phyloP scores from a whole-genome alignment of 2,888 invertebrate species.

The Coenonympha glycerion region DNA sequence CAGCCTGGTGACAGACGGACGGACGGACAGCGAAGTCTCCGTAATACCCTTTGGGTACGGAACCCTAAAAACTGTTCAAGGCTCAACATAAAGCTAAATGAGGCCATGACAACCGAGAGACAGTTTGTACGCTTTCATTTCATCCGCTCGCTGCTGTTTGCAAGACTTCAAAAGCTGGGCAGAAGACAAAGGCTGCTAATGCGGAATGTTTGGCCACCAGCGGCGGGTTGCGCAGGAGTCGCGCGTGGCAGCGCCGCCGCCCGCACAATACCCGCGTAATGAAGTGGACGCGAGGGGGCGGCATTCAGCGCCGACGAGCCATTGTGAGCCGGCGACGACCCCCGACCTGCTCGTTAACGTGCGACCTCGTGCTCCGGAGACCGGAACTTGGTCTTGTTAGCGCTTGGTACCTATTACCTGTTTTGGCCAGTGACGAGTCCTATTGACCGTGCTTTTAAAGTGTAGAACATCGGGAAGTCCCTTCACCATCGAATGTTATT shows the following conservation, averaged over 20 bases:
- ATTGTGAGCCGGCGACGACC: conserved; percentile 60
- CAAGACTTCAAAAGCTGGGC: too few species aligned
- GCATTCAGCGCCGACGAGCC: conserved; percentile 70
- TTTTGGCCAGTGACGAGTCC: conserved; percentile 2
- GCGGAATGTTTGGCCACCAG: conserved; percentile 43
- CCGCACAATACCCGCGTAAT: conserved; percentile 73
- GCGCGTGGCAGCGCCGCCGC: conserved; percentile 39
- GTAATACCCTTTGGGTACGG: too few species aligned
- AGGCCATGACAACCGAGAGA: too few species aligned
- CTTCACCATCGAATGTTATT: too few species aligned
- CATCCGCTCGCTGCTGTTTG: not conserved
- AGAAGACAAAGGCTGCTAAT: conserved; percentile 18
- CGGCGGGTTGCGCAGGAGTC: conserved; percentile 56
- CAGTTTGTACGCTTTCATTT: not conserved
- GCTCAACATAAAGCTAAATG: too few species aligned
- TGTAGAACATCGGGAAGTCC: too few species aligned
- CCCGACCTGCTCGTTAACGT: conserved; percentile 61
- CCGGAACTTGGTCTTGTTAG: conserved; percentile 39
- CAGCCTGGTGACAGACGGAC: too few species aligned
- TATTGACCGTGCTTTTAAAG: too few species aligned
- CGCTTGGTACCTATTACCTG: conserved; percentile 4
- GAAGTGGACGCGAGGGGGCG: conserved; percentile 73
- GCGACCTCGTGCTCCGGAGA: conserved; percentile 37
- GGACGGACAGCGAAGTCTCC: too few species aligned
- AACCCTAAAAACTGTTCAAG: too few species aligned